A percentile compares a stretch with the other conserved stretches of the same genome.
phyloP scores from a whole-genome alignment of 1,140 invertebrate species.

The Meloidogyne floridensis region DNA sequence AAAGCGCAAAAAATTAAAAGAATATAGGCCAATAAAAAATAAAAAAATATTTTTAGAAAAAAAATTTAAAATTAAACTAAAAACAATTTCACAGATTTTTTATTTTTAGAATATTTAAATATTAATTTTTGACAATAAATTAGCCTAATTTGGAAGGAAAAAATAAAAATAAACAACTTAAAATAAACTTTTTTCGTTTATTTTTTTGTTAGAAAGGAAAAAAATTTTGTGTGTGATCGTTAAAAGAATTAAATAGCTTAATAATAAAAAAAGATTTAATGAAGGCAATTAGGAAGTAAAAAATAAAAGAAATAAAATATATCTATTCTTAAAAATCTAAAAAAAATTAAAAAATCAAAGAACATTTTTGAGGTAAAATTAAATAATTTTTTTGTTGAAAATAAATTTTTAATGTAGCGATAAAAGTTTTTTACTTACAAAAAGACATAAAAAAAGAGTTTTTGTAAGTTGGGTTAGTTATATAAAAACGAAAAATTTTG shows the following conservation, averaged over 20 bases:
- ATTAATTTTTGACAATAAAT: neutral
- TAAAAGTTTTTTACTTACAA: too few species aligned
- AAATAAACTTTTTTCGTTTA: neutral
- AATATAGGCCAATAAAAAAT: conserved; percentile 5
- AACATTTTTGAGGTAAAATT: too few species aligned
- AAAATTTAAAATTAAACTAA: too few species aligned
- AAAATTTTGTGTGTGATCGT: neutral
- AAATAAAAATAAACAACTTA: neutral
- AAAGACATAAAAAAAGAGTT: too few species aligned
- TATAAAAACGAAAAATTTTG: too few species aligned
- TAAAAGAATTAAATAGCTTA: conserved; percentile 5
- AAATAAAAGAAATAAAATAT: conserved; percentile 1
- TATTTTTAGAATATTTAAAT: neutral
- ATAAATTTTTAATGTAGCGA: too few species aligned
- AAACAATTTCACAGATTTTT: too few species aligned
- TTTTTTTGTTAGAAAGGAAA: neutral
- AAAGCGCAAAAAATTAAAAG: conserved; percentile 11
- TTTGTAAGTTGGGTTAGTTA: too few species aligned
- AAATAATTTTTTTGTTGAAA: too few species aligned
- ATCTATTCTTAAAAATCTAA: neutral
- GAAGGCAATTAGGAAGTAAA: neutral
- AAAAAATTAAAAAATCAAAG: too few species aligned
- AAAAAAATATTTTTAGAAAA: neutral
- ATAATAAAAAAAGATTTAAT: conserved; percentile 1
- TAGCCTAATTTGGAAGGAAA: neutral